A percentile compares a stretch with the other conserved stretches of the same genome.
phyloP scores from a whole-genome alignment of 2,113 vertebrate species.

The Microcebus ravelobensis region DNA sequence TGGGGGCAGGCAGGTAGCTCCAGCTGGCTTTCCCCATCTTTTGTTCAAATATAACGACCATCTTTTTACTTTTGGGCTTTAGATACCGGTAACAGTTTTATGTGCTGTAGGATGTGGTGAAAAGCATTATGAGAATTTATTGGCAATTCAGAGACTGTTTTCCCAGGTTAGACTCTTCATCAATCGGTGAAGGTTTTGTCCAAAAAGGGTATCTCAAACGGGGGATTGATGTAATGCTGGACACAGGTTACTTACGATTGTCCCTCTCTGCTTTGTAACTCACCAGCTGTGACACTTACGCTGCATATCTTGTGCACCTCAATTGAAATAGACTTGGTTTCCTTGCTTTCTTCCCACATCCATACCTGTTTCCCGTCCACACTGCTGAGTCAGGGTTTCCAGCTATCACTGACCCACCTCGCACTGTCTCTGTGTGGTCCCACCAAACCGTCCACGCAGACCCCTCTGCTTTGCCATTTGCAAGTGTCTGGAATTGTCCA shows the following conservation, averaged over 20 bases:
- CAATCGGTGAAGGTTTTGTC: neutral
- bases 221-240: neutral
- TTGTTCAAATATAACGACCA: neutral
- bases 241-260: neutral
- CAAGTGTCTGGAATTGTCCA: slow-evolving; percentile 37
- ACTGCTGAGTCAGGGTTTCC: neutral
- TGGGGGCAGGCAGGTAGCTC: neutral
- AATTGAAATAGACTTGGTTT: neutral
- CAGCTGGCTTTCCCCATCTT: neutral
- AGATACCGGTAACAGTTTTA: neutral
- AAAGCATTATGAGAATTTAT: neutral
- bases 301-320: neutral
- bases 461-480: slow-evolving; percentile 46
- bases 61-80: neutral
- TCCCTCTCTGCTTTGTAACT: slow-evolving; percentile 32
- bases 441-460: neutral
- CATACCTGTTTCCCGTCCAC: neutral
- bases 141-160: slow-evolving; percentile 14
- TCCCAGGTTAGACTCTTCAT: neutral
- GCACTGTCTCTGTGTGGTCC: slow-evolving; percentile 66
- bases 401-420: neutral
- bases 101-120: neutral
- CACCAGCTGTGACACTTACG: slow-evolving; percentile 55
- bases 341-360: slow-evolving; percentile 27
- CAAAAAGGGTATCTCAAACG: slow-evolving; percentile 10